A percentile compares a stretch with the other conserved stretches of the same genome.
Conservation (phyloP, 2,797 vertebrate genomes). For the Sebastes nivosus region DNA sequence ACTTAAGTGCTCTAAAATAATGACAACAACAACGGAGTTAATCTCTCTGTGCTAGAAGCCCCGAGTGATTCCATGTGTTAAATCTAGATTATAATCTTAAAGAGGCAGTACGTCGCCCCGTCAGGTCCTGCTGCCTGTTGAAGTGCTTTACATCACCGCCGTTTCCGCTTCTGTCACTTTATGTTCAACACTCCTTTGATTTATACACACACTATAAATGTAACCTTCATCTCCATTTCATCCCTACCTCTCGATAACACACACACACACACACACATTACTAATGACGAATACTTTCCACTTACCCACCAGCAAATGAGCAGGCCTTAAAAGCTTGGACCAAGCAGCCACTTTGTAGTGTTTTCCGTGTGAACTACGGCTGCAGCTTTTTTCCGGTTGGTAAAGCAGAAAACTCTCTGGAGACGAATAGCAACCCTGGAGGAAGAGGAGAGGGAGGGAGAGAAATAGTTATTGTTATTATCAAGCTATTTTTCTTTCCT, state of each 20-base stretch:
- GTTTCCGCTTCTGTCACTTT: not conserved
- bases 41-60: no score
- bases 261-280: conserved; percentile 19
- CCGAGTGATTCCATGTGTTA: not conserved
- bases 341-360: not conserved
- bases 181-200: conserved; percentile 9
- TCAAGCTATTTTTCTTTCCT: not conserved
- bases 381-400: not conserved
- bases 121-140: not conserved
- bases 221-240: not conserved
- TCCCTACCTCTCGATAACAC: conserved; percentile 8
- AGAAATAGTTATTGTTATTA: not conserved
- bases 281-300: not conserved
- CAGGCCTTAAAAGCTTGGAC: not conserved
- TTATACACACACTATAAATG: not conserved
- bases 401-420: not conserved
- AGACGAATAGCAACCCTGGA: not conserved
- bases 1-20: not conserved
- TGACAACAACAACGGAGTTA: not conserved
- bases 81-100: not conserved
- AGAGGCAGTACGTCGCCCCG: not conserved
- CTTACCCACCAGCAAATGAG: not conserved
- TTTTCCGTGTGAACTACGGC: not conserved
- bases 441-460: not conserved
- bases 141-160: conserved; percentile 10